Evolutionary conservation across 2,888 invertebrate genomes (phyloP), one percentile per base, ranked within the genome.

Genomic region (Calameuta idolon): DNA sequence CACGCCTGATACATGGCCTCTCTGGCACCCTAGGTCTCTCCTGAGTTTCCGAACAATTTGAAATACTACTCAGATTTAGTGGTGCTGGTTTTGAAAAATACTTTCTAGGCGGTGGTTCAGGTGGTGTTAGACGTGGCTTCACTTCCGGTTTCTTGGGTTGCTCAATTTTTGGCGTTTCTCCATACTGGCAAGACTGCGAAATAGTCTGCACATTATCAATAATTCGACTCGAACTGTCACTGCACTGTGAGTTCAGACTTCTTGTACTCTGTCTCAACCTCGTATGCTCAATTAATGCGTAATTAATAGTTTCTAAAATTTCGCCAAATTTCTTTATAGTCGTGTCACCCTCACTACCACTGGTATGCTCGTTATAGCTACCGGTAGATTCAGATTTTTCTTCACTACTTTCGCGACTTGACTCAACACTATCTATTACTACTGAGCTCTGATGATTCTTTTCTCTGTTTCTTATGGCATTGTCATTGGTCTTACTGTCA

Each of bases 61-160:
- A 75, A 34, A 76, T 75, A 23, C 73, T 73, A 34, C 76, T 81
- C 12, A 84, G 76, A 78, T 85, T 85, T 3, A 84, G 75, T n/a
- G 86, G 85, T 75, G 86, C 80, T 33, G 86, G 85, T 74, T 90
- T 90, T 34, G 90, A 86, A 75, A 90, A 86, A 80, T 89, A 92
- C 78, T 93, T 93, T 1, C 93, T 92, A 5, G 93, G 93, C 12
- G 93, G 92, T 3, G 93, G 93, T 79, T 93, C 92, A 12, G 91
- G 90, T 15, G 92, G 91, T 5, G 92, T 91, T 4, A 87, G 84
- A 75, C 92, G 87, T 34, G 86, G 89, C 37, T 91, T 92, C 1
- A 91, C 91, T 30, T 93, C 92, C 3, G 90, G 87, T 75, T 92
- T 92, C 33, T 88, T 84, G 34, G 88, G 83, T 55, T 90, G 78